Conservation (phyloP, 2,888 invertebrate species). For the Clivina fossor region DNA sequence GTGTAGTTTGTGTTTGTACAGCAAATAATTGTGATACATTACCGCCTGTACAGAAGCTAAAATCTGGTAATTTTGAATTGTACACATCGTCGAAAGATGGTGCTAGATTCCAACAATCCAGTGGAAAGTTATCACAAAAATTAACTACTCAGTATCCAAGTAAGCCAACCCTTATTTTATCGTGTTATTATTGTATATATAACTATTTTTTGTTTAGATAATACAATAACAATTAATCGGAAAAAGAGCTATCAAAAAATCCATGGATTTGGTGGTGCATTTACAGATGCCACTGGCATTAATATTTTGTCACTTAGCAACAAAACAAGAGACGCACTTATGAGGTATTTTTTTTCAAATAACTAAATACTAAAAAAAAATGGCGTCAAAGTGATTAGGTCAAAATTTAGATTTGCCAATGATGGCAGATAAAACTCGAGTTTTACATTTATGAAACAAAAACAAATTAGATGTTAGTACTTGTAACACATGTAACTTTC, state of each 20-base stretch:
- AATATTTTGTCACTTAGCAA: slow-evolving; percentile 68
- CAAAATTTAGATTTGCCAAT: too few species aligned
- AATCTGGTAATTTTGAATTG: slow-evolving; percentile 54
- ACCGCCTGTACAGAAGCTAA: slow-evolving; percentile 55
- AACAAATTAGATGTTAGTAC: too few species aligned
- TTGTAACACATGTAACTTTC: too few species aligned
- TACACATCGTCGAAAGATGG: slow-evolving; percentile 65
- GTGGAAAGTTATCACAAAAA: slow-evolving; percentile 18
- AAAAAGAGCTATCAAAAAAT: slow-evolving; percentile 63
- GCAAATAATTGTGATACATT: slow-evolving; percentile 69
- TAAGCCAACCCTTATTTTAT: not conserved
- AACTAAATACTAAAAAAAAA: too few species aligned
- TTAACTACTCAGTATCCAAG: slow-evolving; percentile 1
- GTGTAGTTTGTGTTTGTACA: slow-evolving; percentile 71
- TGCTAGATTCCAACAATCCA: slow-evolving; percentile 51
- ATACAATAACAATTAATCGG: slow-evolving; percentile 26
- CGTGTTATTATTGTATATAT: too few species aligned
- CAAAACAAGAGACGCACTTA: slow-evolving; percentile 50
- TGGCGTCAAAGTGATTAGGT: too few species aligned
- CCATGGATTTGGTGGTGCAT: slow-evolving; percentile 84
- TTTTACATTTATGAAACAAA: too few species aligned
- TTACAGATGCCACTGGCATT: slow-evolving; percentile 68
- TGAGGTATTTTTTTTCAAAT: slow-evolving; percentile 77
- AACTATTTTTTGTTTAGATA: slow-evolving; percentile 13
- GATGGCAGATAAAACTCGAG: too few species aligned